Evolutionary conservation across 1,140 invertebrate species (phyloP).

Genomic region (Danaus melanippus): DNA sequence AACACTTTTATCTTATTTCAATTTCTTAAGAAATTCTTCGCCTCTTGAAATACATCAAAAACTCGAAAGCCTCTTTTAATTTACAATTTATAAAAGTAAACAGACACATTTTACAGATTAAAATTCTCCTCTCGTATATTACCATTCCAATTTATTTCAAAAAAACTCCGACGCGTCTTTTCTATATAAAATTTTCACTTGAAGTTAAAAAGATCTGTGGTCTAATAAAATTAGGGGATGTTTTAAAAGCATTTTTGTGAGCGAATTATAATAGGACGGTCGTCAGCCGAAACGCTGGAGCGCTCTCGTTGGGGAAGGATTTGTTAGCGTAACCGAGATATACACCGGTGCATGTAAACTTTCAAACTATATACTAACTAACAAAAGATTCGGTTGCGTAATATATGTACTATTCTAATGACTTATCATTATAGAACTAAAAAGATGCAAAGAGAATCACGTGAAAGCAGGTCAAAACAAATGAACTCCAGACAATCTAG

Average conservation of each 20-base stretch:
- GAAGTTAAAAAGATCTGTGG: conserved; percentile 18
- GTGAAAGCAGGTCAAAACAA: neutral
- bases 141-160: conserved; percentile 19
- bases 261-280: conserved; percentile 35
- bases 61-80: too few species aligned
- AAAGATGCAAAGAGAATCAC: neutral
- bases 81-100: too few species aligned
- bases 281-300: conserved; percentile 10
- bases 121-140: conserved; percentile 8
- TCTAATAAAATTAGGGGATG: conserved; percentile 46
- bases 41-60: too few species aligned
- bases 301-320: conserved; percentile 5
- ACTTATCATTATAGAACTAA: conserved; percentile 8
- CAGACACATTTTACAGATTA: conserved; percentile 13
- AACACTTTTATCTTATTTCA: too few species aligned
- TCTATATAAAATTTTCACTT: conserved; percentile 17
- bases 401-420: conserved; percentile 7
- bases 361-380: conserved; percentile 19
- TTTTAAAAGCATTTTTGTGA: conserved; percentile 44
- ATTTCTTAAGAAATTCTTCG: too few species aligned
- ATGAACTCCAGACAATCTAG: neutral
- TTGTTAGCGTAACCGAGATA: conserved; percentile 5
- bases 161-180: conserved; percentile 18
- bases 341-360: conserved; percentile 15
- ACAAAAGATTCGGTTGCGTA: conserved; percentile 16